A percentile compares a stretch with the other conserved stretches of the same genome.
These are phyloP conservation scores for Halesus radiatus DNA, from an alignment of 1,140 invertebrate genomes.

Conservation along the genomic window DNA sequence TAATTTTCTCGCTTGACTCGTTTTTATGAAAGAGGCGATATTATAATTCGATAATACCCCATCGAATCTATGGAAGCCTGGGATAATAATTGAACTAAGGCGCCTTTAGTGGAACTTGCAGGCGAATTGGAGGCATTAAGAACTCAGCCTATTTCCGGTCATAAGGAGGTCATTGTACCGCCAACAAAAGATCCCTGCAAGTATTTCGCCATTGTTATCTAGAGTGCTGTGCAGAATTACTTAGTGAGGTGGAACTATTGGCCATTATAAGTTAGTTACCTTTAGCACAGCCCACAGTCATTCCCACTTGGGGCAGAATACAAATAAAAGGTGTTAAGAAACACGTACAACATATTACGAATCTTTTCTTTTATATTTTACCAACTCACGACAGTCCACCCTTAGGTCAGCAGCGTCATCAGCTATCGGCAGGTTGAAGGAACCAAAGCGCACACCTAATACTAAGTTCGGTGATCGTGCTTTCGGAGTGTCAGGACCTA, in stretches of 20 bases:
- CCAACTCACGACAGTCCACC: no score
- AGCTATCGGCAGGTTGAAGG: no score
- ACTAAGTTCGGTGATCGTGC: no score
- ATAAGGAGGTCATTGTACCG: slow-evolving; percentile 39
- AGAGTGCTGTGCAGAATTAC: neutral
- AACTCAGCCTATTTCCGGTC: slow-evolving; percentile 43
- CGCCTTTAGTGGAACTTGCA: slow-evolving; percentile 10
- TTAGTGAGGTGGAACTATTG: neutral
- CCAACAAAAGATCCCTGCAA: slow-evolving; percentile 30
- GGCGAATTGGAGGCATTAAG: slow-evolving; percentile 35
- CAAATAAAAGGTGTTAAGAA: no score
- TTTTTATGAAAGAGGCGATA: slow-evolving; percentile 35
- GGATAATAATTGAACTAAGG: slow-evolving; percentile 33
- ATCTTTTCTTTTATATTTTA: no score
- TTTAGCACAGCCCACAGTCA: neutral
- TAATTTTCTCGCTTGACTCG: slow-evolving; percentile 28
- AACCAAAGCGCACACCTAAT: no score
- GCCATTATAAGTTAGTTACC: neutral
- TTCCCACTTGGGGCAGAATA: neutral
- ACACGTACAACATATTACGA: no score
- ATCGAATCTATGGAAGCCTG: neutral
- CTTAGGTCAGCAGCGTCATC: no score
- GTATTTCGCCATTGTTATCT: slow-evolving; percentile 33
- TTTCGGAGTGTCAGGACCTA: no score
- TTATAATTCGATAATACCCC: slow-evolving; percentile 33